These are phyloP conservation scores for Cetonia aurata DNA, from an alignment of 2,888 invertebrate species.

Conservation along the genomic window DNA sequence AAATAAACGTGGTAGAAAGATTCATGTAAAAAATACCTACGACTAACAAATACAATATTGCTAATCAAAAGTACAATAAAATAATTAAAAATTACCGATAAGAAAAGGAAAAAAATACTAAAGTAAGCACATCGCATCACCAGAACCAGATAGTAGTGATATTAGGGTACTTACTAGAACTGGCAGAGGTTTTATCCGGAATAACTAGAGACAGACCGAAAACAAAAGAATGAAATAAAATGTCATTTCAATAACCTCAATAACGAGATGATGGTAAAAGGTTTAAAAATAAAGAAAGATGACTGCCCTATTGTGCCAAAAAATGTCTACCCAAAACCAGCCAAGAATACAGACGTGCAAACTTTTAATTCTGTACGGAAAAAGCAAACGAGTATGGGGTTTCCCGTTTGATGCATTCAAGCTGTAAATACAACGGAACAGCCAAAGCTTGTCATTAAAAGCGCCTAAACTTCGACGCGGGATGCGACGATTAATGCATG, in stretches of 20 bases:
- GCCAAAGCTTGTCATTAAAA: constrained; percentile 9
- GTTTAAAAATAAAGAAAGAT: constrained; percentile 21
- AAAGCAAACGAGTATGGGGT: background rate
- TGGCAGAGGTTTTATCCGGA: constrained; percentile 98
- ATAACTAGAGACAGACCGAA: constrained; percentile 82
- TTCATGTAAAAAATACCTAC: constrained; percentile 6
- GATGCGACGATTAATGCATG: background rate
- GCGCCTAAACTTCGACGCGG: constrained; percentile 1
- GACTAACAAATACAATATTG: constrained; percentile 10
- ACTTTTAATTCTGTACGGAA: too few relatives aligned
- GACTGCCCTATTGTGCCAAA: constrained; percentile 3
- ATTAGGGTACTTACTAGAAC: constrained; percentile 91
- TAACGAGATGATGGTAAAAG: constrained; percentile 2
- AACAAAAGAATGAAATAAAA: constrained; percentile 61
- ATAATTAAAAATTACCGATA: constrained; percentile 12
- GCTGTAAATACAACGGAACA: background rate
- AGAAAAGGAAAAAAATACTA: constrained; percentile 35
- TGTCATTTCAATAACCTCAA: constrained; percentile 21
- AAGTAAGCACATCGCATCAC: constrained; percentile 62
- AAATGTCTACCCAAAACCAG: constrained; percentile 17
- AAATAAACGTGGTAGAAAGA: background rate
- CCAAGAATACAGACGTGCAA: constrained; percentile 1
- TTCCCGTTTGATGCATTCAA: background rate
- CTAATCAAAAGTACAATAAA: constrained; percentile 13
- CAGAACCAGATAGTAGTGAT: constrained; percentile 59